Percentiles rank a stretch among this genome's conserved stretches.
phyloP scores from a whole-genome alignment of 53 echinoderm and acorn worm species.

The Patiria pectinifera region DNA sequence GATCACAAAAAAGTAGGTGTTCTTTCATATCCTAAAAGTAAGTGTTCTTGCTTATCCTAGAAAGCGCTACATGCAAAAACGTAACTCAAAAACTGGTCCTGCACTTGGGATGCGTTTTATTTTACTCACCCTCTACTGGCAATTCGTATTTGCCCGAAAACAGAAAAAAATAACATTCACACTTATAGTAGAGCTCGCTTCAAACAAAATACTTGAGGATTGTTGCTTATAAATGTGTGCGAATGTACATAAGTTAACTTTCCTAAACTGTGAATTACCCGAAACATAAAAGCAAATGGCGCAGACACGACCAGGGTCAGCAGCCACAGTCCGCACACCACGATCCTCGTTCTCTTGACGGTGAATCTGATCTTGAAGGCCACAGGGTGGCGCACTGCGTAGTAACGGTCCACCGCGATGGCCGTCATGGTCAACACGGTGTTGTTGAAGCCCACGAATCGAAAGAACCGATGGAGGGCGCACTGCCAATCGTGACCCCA shows the following conservation, averaged over 20 bases:
- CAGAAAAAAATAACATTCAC: too few relatives aligned
- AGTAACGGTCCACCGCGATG: slow-evolving; percentile 85
- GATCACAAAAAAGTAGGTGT: too few relatives aligned
- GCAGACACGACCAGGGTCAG: slow-evolving; percentile 55
- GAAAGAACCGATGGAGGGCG: slow-evolving; percentile 73
- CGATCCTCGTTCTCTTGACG: slow-evolving; percentile 63
- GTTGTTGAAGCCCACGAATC: slow-evolving; percentile 84
- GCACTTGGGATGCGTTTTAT: too few relatives aligned
- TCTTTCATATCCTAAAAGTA: too few relatives aligned
- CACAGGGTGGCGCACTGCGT: slow-evolving; percentile 83
- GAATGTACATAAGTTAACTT: not conserved
- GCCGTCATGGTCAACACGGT: slow-evolving; percentile 89
- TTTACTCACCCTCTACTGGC: too few relatives aligned
- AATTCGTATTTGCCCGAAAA: too few relatives aligned
- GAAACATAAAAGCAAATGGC: slow-evolving; percentile 84
- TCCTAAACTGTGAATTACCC: slow-evolving; percentile 55
- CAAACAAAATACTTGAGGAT: too few relatives aligned
- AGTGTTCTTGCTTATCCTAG: too few relatives aligned
- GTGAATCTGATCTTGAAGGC: slow-evolving; percentile 76
- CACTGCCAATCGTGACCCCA: slow-evolving; percentile 82
- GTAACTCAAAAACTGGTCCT: too few relatives aligned
- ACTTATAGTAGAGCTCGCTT: too few relatives aligned
- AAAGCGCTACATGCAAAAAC: too few relatives aligned
- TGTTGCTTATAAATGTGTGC: too few relatives aligned
- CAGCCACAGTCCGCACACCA: slow-evolving; percentile 69